Base-by-base conservation (phyloP, 2,113 vertebrate genomes). In the Forbesichthys papilliferus region DNA sequence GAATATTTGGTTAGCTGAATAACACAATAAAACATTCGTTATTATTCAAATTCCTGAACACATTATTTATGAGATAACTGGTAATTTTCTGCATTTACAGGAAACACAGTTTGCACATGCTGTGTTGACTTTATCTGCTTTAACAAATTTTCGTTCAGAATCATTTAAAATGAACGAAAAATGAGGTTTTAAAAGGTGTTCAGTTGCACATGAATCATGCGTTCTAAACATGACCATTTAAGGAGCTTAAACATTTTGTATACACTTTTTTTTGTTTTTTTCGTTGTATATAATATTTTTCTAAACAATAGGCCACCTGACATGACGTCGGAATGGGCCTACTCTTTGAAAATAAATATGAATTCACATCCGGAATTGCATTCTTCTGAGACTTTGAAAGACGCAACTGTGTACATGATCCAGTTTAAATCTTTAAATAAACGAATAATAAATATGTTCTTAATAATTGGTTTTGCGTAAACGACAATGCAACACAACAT, bases 111-210 rank as follows among this genome's bases (percentile, higher is more conserved):
- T 62, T 51, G 9, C 10, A 36, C 9, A 64, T 6, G 46, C 20
- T 1, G 54, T 1, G 0, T 61, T 36, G 4, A 5, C 20, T 0
- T 18, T 27, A 1, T 55, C 4, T 12, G 6, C 55, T 18, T 3
- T 46, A 18, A 16, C 42, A 69, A 11, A 82, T 83, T 90, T 27
- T 91, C 90, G 87, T 90, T 91, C 1, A 61, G 11, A 71, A 53
- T 74, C 61, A 88, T 81, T 82, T 86, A 57, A 0, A 76, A 16
- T 57, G 0, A 91, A 91, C 89, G 88, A 91, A 90, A 87, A 84
- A 74, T 64, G 46, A 18, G 51, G 20, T 7, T 11, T 3, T 3
- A 11, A 27, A 46, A n/a, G 27, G 11, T 52, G 16, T 55, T 12
- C 54, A 69, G 59, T 1, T 34, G 3, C 27, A 36, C 59, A 9